Percentiles rank a stretch among this genome's conserved stretches.
These are phyloP conservation scores for Chaetodon trifasciatus DNA, from an alignment of 2,797 vertebrate species.

Conservation along the genomic window DNA sequence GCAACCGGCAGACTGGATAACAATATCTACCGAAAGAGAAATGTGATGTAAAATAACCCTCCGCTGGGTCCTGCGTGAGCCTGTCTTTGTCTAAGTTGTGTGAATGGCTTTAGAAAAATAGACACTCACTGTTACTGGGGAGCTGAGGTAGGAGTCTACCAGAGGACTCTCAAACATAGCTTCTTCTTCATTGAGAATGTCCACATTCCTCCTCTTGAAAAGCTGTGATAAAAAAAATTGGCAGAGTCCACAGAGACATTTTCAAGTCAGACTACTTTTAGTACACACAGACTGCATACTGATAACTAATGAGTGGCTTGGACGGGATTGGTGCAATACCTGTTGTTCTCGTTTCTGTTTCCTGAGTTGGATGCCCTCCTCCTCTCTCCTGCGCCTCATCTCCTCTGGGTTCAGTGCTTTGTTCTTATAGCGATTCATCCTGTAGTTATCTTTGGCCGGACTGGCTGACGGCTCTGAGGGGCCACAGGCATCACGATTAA, in stretches of 20 bases:
- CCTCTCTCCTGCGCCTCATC: conserved; percentile 96
- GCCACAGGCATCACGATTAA: conserved; percentile 14
- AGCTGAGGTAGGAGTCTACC: conserved; percentile 92
- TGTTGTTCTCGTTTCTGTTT: conserved; percentile 99
- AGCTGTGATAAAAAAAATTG: conserved; percentile 83
- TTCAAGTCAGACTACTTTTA: not conserved
- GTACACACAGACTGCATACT: not conserved
- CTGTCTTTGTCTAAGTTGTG: not conserved
- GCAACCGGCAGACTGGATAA: not conserved
- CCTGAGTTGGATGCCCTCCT: conserved; percentile 97
- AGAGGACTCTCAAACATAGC: conserved; percentile 94
- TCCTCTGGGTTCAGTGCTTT: conserved; percentile 98
- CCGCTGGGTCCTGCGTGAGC: not conserved
- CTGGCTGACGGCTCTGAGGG: conserved; percentile 93
- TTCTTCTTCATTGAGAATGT: conserved; percentile 93
- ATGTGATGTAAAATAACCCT: not conserved
- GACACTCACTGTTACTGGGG: conserved; percentile 89
- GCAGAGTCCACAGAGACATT: conserved; percentile 9
- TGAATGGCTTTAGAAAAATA: not conserved
- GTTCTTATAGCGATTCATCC: conserved; percentile 99
- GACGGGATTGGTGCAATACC: conserved; percentile 73
- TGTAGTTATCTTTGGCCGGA: conserved; percentile 96
- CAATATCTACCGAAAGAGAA: not conserved
- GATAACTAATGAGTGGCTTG: not conserved
- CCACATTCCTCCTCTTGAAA: conserved; percentile 98